Evolutionary conservation across 2,113 vertebrate species (phyloP), one percentile per base, ranked within the genome.

Genomic region (Osmerus mordax): DNA sequence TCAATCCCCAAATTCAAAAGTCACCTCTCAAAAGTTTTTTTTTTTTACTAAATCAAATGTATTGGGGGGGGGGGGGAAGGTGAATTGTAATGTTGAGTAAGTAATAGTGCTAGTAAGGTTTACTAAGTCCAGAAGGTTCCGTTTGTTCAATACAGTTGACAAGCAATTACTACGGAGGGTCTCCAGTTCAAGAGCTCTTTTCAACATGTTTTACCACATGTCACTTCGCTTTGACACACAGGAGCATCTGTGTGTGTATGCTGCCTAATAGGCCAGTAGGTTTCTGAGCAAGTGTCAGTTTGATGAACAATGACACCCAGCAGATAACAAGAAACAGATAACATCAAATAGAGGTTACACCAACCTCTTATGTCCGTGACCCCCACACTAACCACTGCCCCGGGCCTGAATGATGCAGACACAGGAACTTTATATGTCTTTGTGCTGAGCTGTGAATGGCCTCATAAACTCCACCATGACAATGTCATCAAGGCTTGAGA

Each of bases 291-390:
- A 76, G 67, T 61, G 69, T 11, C 66, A 54, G 65, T 47, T 59
- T 59, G 75, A 80, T 76, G 53, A 70, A 41, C 58, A 66, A 59
- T n/a, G n/a, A 70, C 55, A 74, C 72, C 71, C 66, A 3, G 32
- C 19, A 71, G 36, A 71, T 55, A 60, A 58, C 71, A 47, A 47
- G 41, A 47, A 5, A 32, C 19, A 71, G 36, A 71, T 55, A 60
- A 54, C 71, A 72, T 72, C 71, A 72, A 67, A 80, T 76, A 68
- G 81, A 65, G 78, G 71, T 73, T 73, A 60, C 36, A 79, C 67
- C 61, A 79, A 73, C 67, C 75, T 71, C 65, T 75, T 76, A 47
- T 66, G 53, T 79, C 67, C 14, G 41, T 69, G 63, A 56, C 15
- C 53, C 14, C 15, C 14, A 28, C 63, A 69, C 56, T 66, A 65